Evolutionary conservation across 2,888 invertebrate species (phyloP), one percentile per base, ranked within the genome.

Genomic region (Volucella inanis): DNA sequence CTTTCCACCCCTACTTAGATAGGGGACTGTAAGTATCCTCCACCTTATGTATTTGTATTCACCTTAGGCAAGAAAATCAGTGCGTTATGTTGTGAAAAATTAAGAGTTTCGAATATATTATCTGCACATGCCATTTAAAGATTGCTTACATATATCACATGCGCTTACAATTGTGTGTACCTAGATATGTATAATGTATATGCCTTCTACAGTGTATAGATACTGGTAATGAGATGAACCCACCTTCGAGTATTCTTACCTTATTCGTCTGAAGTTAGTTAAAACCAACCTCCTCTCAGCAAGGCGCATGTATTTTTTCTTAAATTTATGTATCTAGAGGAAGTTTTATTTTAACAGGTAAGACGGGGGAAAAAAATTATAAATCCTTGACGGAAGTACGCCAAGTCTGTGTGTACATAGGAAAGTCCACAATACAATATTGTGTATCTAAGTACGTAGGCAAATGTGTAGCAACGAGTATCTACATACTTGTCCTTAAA

Each of bases 271-370:
- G 45, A 45, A 43, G 31, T 52, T 61, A 15, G 15, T 39, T 45
- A 45, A 62, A 54, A 45, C 62, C 61, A 72, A 41, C 71, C 71
- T 39, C 45, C 52, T 18, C 43, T 31, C 45, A 3, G 14, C 41
- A 72, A 9, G 18, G 72, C 72, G 72, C 72, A 72, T 72, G 72
- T 61, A 39, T 59, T 72, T 62, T n/a, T 15, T 14, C 43, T n/a
- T 31, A 72, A 54, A 62, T 54, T 10, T 38, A 72, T 54, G 14
- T 43, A 52, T 10, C 12, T 6, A 47, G 10, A 8, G 3, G 10
- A 52, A 3, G 39, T 41, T 49, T 8, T 41, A 49, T 50, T 57
- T 57, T 15, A 41, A 52, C 65, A 65, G 65, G 71, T 71, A 71
- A 12, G 22, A 11, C 54, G 31, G 11, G 12, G 14, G 1, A 41